Base-by-base conservation (phyloP, 2,888 invertebrate species). In the Baronia brevicornis region DNA sequence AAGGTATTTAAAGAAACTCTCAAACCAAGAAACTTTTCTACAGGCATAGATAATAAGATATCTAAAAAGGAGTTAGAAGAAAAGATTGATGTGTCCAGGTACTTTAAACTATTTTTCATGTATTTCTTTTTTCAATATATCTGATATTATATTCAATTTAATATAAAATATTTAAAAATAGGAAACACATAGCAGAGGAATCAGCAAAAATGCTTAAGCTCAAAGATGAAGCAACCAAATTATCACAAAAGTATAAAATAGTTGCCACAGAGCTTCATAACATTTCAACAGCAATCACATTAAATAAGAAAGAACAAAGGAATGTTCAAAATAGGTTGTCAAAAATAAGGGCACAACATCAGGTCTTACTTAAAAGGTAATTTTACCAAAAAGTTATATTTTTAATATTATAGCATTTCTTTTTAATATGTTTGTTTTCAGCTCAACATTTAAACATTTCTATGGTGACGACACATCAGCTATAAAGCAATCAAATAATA, bases 151-250 rank as follows among this genome's bases (percentile, higher is more conserved):
- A 20, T 20, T n/a, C 9, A n/a, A n/a, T n/a, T n/a, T n/a, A n/a
- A n/a, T n/a, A n/a, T n/a, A n/a, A n/a, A n/a, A n/a, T n/a, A n/a
- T n/a, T n/a, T n/a, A n/a, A n/a, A n/a, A 61, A 9, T 58, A 84
- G 84, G 48, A 78, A 80, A 68, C 69, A 60, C 38, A 85, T 85
- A 29, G 78, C 80, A 3, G 71, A 75, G 30, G 82, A 82, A 43
- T 79, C 80, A 4, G 66, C 72, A 4, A 72, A 71, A 55, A 71
- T 85, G 53, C 56, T 84, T 19, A 67, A 68, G 38, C 46, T 84
- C 12, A 79, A 74, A 52, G 79, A 77, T 23, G 79, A 84, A 42
- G 71, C 65, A 2, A 67, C 51, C 14, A 77, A 75, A 41, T 48
- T 84, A 32, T 59, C 66, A 1, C 75, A 79, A 41, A 78, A 70